These are phyloP conservation scores for Pegoplata infirma DNA, from an alignment of 2,888 invertebrate species.

Conservation along the genomic window DNA sequence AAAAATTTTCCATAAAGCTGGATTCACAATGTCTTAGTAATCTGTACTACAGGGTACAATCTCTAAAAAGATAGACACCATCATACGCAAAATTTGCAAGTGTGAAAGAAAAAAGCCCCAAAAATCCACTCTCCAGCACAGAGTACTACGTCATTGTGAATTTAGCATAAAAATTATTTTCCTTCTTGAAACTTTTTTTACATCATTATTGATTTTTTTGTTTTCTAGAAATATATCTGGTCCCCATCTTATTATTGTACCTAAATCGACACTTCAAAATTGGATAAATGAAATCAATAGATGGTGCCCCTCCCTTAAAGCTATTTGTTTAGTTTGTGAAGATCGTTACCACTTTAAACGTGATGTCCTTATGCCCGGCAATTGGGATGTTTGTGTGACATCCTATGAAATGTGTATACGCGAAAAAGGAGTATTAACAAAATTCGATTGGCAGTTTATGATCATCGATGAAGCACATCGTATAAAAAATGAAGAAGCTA, in stretches of 20 bases:
- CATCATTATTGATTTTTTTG: too few species aligned
- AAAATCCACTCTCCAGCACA: too few species aligned
- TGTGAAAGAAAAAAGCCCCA: too few species aligned
- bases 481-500: slow-evolving; percentile 99
- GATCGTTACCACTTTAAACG: slow-evolving; percentile 93
- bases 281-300: slow-evolving; percentile 99
- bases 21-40: too few species aligned
- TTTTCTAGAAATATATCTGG: slow-evolving; percentile 87
- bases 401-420: slow-evolving; percentile 99
- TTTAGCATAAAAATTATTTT: too few species aligned
- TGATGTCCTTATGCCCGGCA: slow-evolving; percentile 94
- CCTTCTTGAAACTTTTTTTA: too few species aligned
- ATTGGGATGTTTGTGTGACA: slow-evolving; percentile 99
- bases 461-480: slow-evolving; percentile 99
- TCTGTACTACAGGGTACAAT: too few species aligned
- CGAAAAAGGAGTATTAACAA: slow-evolving; percentile 97
- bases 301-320: slow-evolving; percentile 95
- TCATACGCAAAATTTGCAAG: too few species aligned
- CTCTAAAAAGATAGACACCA: too few species aligned
- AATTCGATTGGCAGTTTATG: slow-evolving; percentile 99
- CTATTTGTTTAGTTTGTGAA: slow-evolving; percentile 97
- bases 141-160: too few species aligned
- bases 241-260: slow-evolving; percentile 98
- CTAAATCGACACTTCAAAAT: slow-evolving; percentile 98
- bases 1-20: too few species aligned